Base-by-base conservation (phyloP, 2,888 invertebrate genomes). In the Willowsia nigromaculata region DNA sequence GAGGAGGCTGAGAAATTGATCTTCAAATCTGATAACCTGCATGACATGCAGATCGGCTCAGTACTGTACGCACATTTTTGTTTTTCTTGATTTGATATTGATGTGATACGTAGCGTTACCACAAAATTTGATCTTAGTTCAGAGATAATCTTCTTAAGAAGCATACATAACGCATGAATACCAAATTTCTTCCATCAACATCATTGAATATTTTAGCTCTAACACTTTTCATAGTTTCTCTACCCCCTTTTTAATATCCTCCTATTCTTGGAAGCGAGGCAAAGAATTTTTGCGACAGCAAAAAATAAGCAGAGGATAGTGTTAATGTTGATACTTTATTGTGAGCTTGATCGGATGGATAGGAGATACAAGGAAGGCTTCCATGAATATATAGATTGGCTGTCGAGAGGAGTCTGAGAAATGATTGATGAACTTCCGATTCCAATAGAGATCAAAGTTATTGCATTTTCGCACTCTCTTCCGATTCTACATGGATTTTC, bases 341-440 rank as follows among this genome's bases (percentile, higher is more conserved):
- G 4, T 37, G 37, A 37, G 37, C 4, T 9, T 37, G 37, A 43
- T 3, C 22, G 76, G 15, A 37, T 18, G 27, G 15, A 22, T 25
- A 50, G 27, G 50, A 76, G 13, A 53, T 2, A 50, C 18, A 71
- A 71, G 74, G 15, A 43, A 1, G 76, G 30, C 22, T 13, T n/a
- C 15, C 27, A 62, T 62, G 62, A 30, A 62, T 62, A 62, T 56
- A 25, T 56, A 65, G 30, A 33, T n/a, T 65, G 33, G 65, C 91
- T 92, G 92, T 92, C 92, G 47, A 22, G 59, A 68, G 81, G 74
- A 82, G 62, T 65, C 68, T 56, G 85, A 86, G 84, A 91, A 91
- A 92, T 92, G 92, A 92, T 92, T 91, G 92, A 92, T 92, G 92
- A 92, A 92, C 92, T 92, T 92, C 92, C 92, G 92, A 92, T 92